A percentile compares a stretch with the other conserved stretches of the same genome.
phyloP scores from a whole-genome alignment of 1,140 invertebrate species.

The Piezodorus guildinii region DNA sequence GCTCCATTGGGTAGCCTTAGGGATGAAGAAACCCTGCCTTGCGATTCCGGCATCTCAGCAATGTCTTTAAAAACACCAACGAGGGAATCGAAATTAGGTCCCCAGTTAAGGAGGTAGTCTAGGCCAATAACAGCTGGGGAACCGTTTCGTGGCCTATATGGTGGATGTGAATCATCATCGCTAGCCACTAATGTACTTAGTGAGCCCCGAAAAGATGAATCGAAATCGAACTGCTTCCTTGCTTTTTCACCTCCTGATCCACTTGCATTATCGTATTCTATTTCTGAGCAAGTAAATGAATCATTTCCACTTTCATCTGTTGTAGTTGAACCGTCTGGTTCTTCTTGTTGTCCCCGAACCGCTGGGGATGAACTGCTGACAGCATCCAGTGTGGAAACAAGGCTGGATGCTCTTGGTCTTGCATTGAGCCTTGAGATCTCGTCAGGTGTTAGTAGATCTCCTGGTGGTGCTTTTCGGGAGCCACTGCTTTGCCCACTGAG shows the following conservation, averaged over 20 bases:
- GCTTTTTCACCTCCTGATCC: slow-evolving; percentile 42
- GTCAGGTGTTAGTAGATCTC: slow-evolving; percentile 60
- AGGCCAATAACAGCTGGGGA: slow-evolving; percentile 67
- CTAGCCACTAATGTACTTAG: slow-evolving; percentile 84
- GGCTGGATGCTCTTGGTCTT: slow-evolving; percentile 69
- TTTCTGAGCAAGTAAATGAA: slow-evolving; percentile 95
- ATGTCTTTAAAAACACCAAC: slow-evolving; percentile 94
- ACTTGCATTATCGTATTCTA: slow-evolving; percentile 88
- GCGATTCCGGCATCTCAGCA: slow-evolving; percentile 70
- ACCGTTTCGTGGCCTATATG: slow-evolving; percentile 64
- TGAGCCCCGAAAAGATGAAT: slow-evolving; percentile 85
- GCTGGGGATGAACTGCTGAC: slow-evolving; percentile 81
- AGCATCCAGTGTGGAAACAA: slow-evolving; percentile 83
- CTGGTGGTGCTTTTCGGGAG: slow-evolving; percentile 48
- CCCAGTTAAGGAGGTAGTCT: slow-evolving; percentile 92
- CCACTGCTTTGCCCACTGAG: slow-evolving; percentile 69
- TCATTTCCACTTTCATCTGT: slow-evolving; percentile 93
- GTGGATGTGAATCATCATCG: slow-evolving; percentile 62
- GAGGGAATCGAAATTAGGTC: slow-evolving; percentile 79
- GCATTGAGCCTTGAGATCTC: slow-evolving; percentile 82
- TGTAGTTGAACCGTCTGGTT: slow-evolving; percentile 65
- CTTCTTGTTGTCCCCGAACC: slow-evolving; percentile 42
- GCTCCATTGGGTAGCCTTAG: slow-evolving; percentile 28
- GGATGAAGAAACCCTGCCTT: slow-evolving; percentile 26
- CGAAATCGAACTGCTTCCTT: slow-evolving; percentile 65